These are phyloP conservation scores for Aphodius sticticus DNA, from an alignment of 2,888 invertebrate genomes.

Conservation along the genomic window DNA sequence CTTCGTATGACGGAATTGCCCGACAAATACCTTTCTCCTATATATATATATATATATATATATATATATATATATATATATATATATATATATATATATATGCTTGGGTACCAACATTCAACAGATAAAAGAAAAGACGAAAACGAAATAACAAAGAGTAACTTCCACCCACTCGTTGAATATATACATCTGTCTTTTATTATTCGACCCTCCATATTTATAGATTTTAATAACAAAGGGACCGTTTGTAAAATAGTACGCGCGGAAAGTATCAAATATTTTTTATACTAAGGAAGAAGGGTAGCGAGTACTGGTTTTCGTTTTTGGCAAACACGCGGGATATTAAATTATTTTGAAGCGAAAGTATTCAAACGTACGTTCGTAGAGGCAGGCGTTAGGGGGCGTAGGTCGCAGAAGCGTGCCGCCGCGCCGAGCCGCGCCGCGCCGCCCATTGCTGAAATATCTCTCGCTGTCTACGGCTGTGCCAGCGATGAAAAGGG, in stretches of 20 bases:
- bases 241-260: background rate
- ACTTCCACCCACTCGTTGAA: too few species aligned
- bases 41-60: too few species aligned
- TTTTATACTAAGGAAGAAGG: background rate
- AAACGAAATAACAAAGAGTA: too few species aligned
- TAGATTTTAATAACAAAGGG: background rate
- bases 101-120: too few species aligned
- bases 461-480: background rate
- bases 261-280: background rate
- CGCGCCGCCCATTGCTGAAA: background rate
- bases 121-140: too few species aligned
- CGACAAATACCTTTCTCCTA: too few species aligned
- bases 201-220: background rate
- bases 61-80: too few species aligned
- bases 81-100: too few species aligned
- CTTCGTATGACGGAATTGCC: too few species aligned
- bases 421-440: too few species aligned
- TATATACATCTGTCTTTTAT: too few species aligned
- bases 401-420: background rate
- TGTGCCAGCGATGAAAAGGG: background rate
- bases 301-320: background rate
- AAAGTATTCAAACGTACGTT: background rate
- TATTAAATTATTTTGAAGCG: constrained; percentile 4
- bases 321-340: background rate
- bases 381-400: background rate